Base-by-base conservation (phyloP, 2,113 vertebrate genomes). In the Hiodon tergisus region DNA sequence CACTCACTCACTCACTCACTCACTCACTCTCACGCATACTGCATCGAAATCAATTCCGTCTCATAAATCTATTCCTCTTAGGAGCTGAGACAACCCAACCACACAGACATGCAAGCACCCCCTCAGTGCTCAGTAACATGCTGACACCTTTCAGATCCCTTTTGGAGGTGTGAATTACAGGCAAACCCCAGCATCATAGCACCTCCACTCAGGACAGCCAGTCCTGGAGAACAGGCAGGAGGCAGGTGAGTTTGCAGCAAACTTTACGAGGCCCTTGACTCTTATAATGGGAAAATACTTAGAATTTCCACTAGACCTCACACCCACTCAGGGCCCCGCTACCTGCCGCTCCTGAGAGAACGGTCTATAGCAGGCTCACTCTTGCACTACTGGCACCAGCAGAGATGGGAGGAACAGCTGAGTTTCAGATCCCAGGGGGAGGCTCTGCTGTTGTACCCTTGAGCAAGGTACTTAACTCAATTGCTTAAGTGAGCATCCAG, bases 41-140 rank as follows among this genome's bases (percentile, higher is more conserved):
- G 80, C 84, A 86, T 87, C 86, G 83, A 87, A 87, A 86, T 87
- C 82, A 87, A 85, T 86, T 87, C 83, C 84, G 83, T 88, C 85
- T 88, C 82, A 87, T 9, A 75, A 79, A 81, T 84, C 86, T 90
- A 88, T 88, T 88, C 31, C 31, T 31, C 85, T 88, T 86, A 81
- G 84, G 84, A 85, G 82, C 81, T 67, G 76, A 80, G 86, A 79
- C 80, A 85, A 82, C 82, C 78, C 80, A 81, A 83, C 81, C 82
- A 80, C 72, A 76, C 67, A 16, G 69, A 13, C 74, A 67, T 69
- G 75, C 67, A 52, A 61, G 60, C 71, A 47, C 72, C 67, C n/a
- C 46, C 70, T 46, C 17, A 14, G 53, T 14, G 69, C 47, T 72
- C 31, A 72, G 60, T 61, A 72, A 60, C 70, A 72, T 31, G 46